phyloP scores from a whole-genome alignment of 2,113 vertebrate species.

The Garra rufa region DNA sequence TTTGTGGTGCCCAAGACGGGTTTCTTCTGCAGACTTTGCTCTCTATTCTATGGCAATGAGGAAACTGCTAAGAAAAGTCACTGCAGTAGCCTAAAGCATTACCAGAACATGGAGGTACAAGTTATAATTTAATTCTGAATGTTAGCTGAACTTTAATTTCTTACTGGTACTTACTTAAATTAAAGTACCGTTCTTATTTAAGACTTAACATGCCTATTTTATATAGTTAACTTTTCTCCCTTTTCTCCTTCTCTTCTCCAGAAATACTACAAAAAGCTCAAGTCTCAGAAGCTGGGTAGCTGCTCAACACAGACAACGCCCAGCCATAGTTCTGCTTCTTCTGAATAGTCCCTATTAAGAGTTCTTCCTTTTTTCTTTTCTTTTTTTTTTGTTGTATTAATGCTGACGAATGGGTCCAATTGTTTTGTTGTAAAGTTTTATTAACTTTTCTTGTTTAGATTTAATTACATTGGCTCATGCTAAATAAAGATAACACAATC shows the following conservation, averaged over 20 bases:
- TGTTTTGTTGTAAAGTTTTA: conserved; percentile 12
- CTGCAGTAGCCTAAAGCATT: conserved; percentile 67
- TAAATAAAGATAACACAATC: conserved; percentile 14
- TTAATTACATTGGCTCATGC: neutral
- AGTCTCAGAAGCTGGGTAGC: conserved; percentile 36
- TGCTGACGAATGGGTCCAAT: conserved; percentile 44
- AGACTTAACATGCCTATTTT: neutral
- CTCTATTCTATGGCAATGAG: conserved; percentile 57
- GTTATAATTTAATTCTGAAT: neutral
- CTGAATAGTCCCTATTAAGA: neutral
- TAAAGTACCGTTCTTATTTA: neutral
- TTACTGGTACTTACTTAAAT: neutral
- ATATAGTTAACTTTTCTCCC: neutral
- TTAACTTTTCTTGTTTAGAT: neutral
- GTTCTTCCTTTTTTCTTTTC: neutral
- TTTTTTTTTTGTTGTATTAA: conserved; percentile 25
- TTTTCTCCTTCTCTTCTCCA: conserved; percentile 37
- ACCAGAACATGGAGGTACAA: conserved; percentile 65
- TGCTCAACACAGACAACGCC: conserved; percentile 11
- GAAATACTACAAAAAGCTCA: conserved; percentile 67
- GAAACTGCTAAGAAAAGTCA: conserved; percentile 64
- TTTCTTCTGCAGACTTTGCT: conserved; percentile 77
- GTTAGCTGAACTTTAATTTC: neutral
- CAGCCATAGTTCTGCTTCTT: conserved; percentile 33
- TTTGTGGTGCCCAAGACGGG: conserved; percentile 75